These are phyloP conservation scores for Seira sanloemensis DNA, from an alignment of 2,888 invertebrate species.

Conservation along the genomic window DNA sequence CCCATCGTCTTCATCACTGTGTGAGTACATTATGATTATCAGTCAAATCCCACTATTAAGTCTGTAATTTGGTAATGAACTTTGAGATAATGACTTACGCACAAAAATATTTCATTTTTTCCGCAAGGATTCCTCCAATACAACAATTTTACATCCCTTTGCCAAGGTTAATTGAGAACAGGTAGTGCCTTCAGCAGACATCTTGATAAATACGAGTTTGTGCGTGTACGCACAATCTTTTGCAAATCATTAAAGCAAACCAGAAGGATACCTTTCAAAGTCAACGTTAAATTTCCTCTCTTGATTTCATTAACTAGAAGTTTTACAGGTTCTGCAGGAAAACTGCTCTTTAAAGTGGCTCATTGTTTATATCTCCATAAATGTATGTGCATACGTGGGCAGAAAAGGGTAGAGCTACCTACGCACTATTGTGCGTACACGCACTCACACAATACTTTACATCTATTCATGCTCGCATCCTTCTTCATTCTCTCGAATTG, in stretches of 20 bases:
- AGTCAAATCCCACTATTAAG: neutral
- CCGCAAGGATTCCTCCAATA: neutral
- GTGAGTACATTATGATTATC: no score
- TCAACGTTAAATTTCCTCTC: neutral
- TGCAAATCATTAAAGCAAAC: neutral
- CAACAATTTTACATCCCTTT: constrained; percentile 36
- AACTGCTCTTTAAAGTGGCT: constrained; percentile 12
- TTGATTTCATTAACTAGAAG: constrained; percentile 6
- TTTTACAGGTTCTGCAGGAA: constrained; percentile 52
- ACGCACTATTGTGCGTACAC: constrained; percentile 21
- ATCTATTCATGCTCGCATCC: neutral
- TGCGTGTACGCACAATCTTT: constrained; percentile 33
- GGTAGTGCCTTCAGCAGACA: constrained; percentile 15
- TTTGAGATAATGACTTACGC: constrained; percentile 35
- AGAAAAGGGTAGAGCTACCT: constrained; percentile 23
- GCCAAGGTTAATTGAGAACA: constrained; percentile 55
- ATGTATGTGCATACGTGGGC: neutral
- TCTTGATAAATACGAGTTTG: neutral
- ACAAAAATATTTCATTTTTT: neutral
- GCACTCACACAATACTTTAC: constrained; percentile 12
- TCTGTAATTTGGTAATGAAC: constrained; percentile 53
- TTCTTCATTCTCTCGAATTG: constrained; percentile 18
- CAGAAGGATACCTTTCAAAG: constrained; percentile 1
- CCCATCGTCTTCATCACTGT: constrained; percentile 21
- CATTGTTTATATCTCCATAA: no score